Evolutionary conservation across 2,888 invertebrate genomes (phyloP).

Genomic region (Allygus modestus): DNA sequence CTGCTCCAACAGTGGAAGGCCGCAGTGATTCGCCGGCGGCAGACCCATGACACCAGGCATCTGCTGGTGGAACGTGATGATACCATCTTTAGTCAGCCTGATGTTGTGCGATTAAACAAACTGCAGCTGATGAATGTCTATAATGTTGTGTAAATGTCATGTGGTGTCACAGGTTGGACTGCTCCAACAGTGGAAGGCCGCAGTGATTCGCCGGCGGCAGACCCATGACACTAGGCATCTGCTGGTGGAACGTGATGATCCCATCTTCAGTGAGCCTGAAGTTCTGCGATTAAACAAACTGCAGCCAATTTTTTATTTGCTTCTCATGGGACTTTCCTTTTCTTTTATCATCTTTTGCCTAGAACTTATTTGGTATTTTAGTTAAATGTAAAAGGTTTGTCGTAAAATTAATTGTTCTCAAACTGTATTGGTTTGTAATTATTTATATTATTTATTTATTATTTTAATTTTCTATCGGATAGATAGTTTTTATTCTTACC

Average conservation of each 20-base stretch:
- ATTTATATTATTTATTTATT: no score
- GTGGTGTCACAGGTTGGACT: neutral
- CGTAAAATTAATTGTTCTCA: neutral
- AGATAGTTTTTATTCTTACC: no score
- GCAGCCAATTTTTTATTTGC: constrained; percentile 21
- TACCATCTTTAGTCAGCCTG: no score
- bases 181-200: constrained; percentile 1
- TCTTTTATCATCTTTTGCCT: neutral
- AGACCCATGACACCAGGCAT: no score
- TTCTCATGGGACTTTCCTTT: neutral
- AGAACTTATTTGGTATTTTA: constrained; percentile 18
- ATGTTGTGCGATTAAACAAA: no score
- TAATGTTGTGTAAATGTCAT: no score
- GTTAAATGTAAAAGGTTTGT: neutral
- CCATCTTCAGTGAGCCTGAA: constrained; percentile 13
- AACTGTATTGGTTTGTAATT: no score
- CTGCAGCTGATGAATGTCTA: no score
- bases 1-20: no score
- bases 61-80: no score
- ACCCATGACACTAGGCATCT: neutral
- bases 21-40: no score
- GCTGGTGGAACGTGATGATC: neutral
- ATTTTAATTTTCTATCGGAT: no score
- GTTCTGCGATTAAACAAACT: neutral
- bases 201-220: neutral